These are phyloP conservation scores for Seira ritae DNA, from an alignment of 2,888 invertebrate species.

Conservation along the genomic window DNA sequence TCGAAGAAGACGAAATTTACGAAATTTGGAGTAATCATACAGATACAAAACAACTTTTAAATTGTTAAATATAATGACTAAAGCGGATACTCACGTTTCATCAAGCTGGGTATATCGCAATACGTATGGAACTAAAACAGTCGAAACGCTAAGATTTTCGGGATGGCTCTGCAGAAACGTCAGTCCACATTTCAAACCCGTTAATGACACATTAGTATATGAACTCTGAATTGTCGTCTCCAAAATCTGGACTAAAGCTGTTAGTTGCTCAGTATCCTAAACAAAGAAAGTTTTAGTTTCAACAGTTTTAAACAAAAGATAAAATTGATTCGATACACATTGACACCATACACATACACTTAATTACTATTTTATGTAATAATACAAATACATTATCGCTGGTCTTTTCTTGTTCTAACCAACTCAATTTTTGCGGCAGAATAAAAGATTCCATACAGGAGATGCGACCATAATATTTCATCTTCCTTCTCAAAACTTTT, in stretches of 20 bases:
- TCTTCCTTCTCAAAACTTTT: conserved; percentile 84
- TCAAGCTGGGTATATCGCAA: conserved; percentile 68
- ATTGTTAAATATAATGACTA: neutral
- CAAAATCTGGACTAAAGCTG: conserved; percentile 64
- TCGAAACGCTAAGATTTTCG: conserved; percentile 58
- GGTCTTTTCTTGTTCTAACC: conserved; percentile 50
- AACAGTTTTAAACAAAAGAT: too few relatives aligned
- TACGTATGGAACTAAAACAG: conserved; percentile 65
- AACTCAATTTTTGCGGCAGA: conserved; percentile 78
- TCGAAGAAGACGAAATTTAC: neutral
- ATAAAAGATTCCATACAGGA: conserved; percentile 83
- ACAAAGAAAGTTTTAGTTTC: too few relatives aligned
- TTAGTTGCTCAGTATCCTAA: conserved; percentile 68
- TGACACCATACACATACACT: too few relatives aligned
- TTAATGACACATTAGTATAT: conserved; percentile 65
- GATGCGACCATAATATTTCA: conserved; percentile 84
- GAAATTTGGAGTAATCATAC: too few relatives aligned
- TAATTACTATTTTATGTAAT: too few relatives aligned
- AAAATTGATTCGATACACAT: too few relatives aligned
- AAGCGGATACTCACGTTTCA: conserved; percentile 67
- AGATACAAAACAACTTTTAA: neutral
- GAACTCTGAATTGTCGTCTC: conserved; percentile 64
- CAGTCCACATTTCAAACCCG: conserved; percentile 66
- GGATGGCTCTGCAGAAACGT: conserved; percentile 69
- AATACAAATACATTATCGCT: neutral